Evolutionary conservation across 2,888 invertebrate species (phyloP), one percentile per base, ranked within the genome.

Genomic region (Melanostoma mellinum): DNA sequence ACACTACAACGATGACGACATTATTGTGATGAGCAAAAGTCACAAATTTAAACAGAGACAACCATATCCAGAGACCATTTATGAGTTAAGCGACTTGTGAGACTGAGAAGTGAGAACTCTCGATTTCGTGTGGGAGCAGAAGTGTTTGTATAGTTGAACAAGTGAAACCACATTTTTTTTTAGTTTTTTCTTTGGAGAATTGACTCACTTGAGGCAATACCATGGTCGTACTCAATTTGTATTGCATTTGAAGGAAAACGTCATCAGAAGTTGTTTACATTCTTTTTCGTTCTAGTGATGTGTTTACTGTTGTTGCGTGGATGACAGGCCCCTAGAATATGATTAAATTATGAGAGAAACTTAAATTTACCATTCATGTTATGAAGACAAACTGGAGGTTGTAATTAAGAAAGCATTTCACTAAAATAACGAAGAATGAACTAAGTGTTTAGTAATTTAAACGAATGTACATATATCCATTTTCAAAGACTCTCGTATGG

Each of bases 1-100:
- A 68, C 52, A 53, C 44, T 50, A 50, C 4, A 50, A 50, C 20
- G 32, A 55, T n/a, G 10, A 65, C 20, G 65, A 32, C 50, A 73
- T 20, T 20, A 20, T 20, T 4, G 32, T 63, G 3, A 63, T n/a
- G 35, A 40, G 38, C n/a, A 3, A 20, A 20, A 20, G 38, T 40
- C 6, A 48, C 35, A 48, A 53, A 60, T 67, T 30, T 67, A 52
- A 40, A 35, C 8, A 32, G 33, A 40, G 42, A 6, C 30, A 8
- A n/a, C 4, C 10, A 32, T 20, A 20, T 20, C 20, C 20, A 20
- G 20, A 20, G 20, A 20, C 20, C 33, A 35, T n/a, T 40, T 35
- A 36, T 5, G n/a, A n/a, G 40, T 56, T 50, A 42, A n/a, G 40
- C 44, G 3, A 50, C 10, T 32, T 42, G 30, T 33, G n/a, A 48